Evolutionary conservation across 2,888 invertebrate genomes (phyloP), one percentile per base, ranked within the genome.

Genomic region (Pycnomerus fuliginosus): DNA sequence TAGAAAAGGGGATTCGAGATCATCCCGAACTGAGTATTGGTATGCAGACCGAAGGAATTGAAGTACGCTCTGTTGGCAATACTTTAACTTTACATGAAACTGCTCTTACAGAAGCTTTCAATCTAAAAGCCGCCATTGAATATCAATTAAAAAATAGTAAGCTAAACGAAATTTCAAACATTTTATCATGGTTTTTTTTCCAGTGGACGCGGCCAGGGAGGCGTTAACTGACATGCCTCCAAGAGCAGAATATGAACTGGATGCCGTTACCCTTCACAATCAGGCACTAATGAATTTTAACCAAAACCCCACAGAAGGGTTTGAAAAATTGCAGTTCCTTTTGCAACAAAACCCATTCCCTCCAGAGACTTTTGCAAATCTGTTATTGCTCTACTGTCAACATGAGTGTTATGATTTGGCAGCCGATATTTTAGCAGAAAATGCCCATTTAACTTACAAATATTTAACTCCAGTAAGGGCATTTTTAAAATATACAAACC

Each of bases 1-100:
- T 99, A 53, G 97, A 98, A 71, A 82, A 87, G 65, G 98, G 97
- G 5, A 95, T 98, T 50, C 79, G 92, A 46, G 95, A 97, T 70
- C 95, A 98, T 74, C 98, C 98, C 17, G 98, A 99, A 69, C 74
- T 98, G 57, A 93, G 94, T 59, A 94, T 99, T 7, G 98, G 98
- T 1, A 93, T 95, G 83, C 93, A 94, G 67, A 92, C 95, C 14
- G 98, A 98, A 69, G 88, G 87, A 1, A 87, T 89, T 30, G 88
- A 89, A 73, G 90, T 94, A 0, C 83, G 96, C 50, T 96, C 96
- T 65, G 97, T 99, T 20, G 98, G 98, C 0, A 97, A 97, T 71
- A 93, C 95, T 1, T 74, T 93, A 43, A 89, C 89, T 1, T 77
- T 99, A 44, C 96, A 98, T 64, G 88, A 97, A 70, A 97, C 98